Percentiles rank a stretch among this genome's conserved stretches.
Conservation (phyloP, 1,140 invertebrate species). For the Zaprionus ornatus region DNA sequence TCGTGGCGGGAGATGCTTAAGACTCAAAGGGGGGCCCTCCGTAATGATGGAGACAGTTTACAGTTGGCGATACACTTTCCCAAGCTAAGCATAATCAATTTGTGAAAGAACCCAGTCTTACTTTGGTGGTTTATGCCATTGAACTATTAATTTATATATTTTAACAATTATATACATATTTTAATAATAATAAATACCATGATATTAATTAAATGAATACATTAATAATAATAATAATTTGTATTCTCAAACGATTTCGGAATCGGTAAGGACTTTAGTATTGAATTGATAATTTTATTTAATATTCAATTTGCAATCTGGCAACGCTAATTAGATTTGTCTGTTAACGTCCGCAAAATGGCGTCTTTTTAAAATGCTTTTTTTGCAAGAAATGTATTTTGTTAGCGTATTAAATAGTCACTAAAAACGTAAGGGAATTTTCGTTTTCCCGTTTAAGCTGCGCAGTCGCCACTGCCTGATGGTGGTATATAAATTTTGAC, state of each 20-base stretch:
- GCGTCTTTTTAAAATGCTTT: neutral
- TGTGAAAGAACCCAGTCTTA: neutral
- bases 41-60: constrained; percentile 31
- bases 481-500: constrained; percentile 76
- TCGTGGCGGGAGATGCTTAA: constrained; percentile 10
- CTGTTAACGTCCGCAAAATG: neutral
- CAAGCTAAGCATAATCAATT: neutral
- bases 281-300: neutral
- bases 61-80: constrained; percentile 33
- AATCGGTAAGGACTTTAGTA: too few species aligned
- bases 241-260: neutral
- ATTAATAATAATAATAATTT: neutral
- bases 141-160: neutral
- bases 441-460: constrained; percentile 52
- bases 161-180: neutral
- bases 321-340: neutral
- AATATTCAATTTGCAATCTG: neutral
- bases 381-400: neutral
- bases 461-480: constrained; percentile 41
- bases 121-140: neutral
- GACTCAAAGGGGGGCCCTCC: constrained; percentile 8
- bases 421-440: neutral
- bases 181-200: too few species aligned
- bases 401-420: constrained; percentile 13
- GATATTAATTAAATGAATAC: too few species aligned